These are phyloP conservation scores for Scophthalmus maximus DNA, from an alignment of 2,113 vertebrate species.

Conservation along the genomic window DNA sequence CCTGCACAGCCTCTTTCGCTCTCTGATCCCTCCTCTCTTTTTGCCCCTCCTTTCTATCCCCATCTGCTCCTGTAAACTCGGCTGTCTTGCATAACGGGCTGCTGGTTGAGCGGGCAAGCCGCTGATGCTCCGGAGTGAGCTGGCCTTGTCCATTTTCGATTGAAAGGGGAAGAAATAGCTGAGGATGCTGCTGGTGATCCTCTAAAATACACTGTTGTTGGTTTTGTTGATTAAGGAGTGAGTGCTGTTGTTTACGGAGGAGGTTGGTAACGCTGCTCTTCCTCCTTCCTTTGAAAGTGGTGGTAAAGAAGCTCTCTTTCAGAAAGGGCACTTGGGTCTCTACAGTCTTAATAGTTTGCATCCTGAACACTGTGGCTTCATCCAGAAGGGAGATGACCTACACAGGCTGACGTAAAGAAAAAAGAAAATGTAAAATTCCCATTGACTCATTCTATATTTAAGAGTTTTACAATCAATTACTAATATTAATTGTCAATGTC, in stretches of 20 bases:
- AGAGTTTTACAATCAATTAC: too few relatives aligned
- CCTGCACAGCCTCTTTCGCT: slow-evolving; percentile 78
- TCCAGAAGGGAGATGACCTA: neutral
- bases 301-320: slow-evolving; percentile 81
- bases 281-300: slow-evolving; percentile 79
- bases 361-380: slow-evolving; percentile 56
- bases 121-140: slow-evolving; percentile 84
- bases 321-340: slow-evolving; percentile 83
- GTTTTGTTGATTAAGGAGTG: slow-evolving; percentile 55
- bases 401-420: slow-evolving; percentile 14
- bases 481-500: too few relatives aligned
- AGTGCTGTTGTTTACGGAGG: slow-evolving; percentile 71
- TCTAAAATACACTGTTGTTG: slow-evolving; percentile 67
- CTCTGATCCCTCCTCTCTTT: slow-evolving; percentile 82
- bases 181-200: slow-evolving; percentile 73
- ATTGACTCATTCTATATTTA: neutral
- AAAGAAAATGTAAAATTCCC: neutral
- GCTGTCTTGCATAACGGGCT: slow-evolving; percentile 88
- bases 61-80: slow-evolving; percentile 81
- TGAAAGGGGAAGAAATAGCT: slow-evolving; percentile 39
- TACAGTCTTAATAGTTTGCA: slow-evolving; percentile 84
- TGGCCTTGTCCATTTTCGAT: slow-evolving; percentile 80
- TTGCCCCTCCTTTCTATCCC: slow-evolving; percentile 79
- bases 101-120: slow-evolving; percentile 82
- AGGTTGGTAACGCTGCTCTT: slow-evolving; percentile 80